These are phyloP conservation scores for Clostera curtula DNA, from an alignment of 2,888 invertebrate genomes.

Conservation along the genomic window DNA sequence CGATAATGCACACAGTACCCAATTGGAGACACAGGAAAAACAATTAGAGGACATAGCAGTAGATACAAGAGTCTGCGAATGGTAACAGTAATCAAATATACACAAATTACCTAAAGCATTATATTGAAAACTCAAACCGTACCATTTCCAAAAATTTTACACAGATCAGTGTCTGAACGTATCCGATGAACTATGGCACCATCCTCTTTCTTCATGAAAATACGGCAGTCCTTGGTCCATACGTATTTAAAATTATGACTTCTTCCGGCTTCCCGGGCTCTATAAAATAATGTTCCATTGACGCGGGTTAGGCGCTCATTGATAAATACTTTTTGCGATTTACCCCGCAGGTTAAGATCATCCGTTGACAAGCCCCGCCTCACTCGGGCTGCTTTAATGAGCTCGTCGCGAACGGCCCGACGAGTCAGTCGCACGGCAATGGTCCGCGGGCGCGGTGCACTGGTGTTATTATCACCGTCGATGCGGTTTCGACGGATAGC, in stretches of 20 bases:
- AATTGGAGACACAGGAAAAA: too few relatives aligned
- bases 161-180: not conserved
- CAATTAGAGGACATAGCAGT: too few relatives aligned
- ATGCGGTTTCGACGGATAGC: too few relatives aligned
- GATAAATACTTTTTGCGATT: not conserved
- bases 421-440: too few relatives aligned
- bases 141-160: not conserved
- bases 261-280: not conserved
- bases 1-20: too few relatives aligned
- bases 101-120: too few relatives aligned
- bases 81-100: too few relatives aligned
- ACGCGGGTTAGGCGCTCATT: not conserved
- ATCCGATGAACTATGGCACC: not conserved
- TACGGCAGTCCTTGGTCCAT: not conserved
- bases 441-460: too few relatives aligned
- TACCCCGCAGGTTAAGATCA: slow-evolving; percentile 3
- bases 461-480: too few relatives aligned
- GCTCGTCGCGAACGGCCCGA: not conserved
- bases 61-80: too few relatives aligned
- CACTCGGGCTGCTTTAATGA: not conserved
- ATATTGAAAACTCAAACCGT: too few relatives aligned
- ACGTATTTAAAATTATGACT: not conserved
- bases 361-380: not conserved
- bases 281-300: not conserved
- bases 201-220: not conserved